phyloP scores from a whole-genome alignment of 1,140 invertebrate genomes.

The Nebria ingens region DNA sequence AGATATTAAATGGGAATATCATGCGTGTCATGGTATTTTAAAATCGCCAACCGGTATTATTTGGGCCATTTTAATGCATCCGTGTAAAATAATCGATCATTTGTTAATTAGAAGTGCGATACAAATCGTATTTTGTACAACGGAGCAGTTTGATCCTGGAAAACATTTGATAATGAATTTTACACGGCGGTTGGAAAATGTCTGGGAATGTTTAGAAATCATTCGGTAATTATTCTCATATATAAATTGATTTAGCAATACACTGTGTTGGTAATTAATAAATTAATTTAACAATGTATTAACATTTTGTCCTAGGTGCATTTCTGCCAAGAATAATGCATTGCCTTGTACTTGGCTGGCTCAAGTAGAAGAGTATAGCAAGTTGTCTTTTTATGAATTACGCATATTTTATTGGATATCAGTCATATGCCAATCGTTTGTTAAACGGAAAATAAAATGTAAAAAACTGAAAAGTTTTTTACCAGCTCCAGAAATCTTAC shows the following conservation, averaged over 20 bases:
- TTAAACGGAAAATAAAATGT: not conserved
- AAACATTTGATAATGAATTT: constrained; percentile 11
- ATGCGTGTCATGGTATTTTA: constrained; percentile 13
- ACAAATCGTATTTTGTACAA: constrained; percentile 10
- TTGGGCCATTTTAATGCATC: constrained; percentile 12
- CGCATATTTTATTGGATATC: not conserved
- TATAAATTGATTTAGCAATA: no score
- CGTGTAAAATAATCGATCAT: constrained; percentile 14
- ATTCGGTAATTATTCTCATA: constrained; percentile 10
- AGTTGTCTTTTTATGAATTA: not conserved
- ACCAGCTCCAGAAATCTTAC: not conserved
- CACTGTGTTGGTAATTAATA: not conserved
- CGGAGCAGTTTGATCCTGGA: constrained; percentile 7
- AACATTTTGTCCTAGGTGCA: not conserved
- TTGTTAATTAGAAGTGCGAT: constrained; percentile 9
- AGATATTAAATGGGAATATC: constrained; percentile 11
- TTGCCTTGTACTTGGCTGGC: not conserved
- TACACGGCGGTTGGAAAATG: constrained; percentile 3
- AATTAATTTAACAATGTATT: not conserved
- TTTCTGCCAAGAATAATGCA: not conserved
- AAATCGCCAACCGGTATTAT: constrained; percentile 14
- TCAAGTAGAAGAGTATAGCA: not conserved
- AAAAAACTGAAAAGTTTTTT: not conserved
- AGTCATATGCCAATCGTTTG: not conserved
- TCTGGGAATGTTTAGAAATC: constrained; percentile 16